Evolutionary conservation across 2,797 vertebrate genomes (phyloP), one percentile per base, ranked within the genome.

Genomic region (Pangasius larnaudii): DNA sequence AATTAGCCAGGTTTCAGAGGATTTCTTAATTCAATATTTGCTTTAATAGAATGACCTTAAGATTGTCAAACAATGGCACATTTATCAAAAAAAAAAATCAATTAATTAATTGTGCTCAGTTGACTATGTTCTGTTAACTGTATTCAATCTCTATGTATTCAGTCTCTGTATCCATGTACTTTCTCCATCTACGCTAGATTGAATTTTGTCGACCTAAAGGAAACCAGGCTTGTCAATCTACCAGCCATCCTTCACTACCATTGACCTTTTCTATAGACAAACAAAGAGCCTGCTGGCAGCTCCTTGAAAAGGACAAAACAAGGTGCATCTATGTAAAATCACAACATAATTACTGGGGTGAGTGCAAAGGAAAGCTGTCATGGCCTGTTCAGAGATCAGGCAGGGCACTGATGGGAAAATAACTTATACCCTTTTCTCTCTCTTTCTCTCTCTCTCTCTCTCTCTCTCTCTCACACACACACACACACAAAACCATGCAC

Each of bases 271-370:
- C 63, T 77, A n/a, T 16, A 87, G 39, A 89, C 65, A 84, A 7
- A 51, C 86, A 63, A 36, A 71, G 59, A 84, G 59, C 11, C 67
- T 58, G 80, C 72, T 88, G 79, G 85, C 79, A 86, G 67, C 67
- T 86, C 51, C 58, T 46, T 88, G 51, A 88, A 90, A 89, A 89
- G 84, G 84, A 88, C 84, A 89, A 84, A 91, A 85, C 84, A 88
- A 87, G 85, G 86, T 65, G 74, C 88, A 85, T 88, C 61, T 85
- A 78, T 85, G 86, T 90, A 88, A 89, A 86, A 90, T 72, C 86
- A 89, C 79, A 71, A 30, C 84, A 78, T 89, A 86, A 88, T 91
- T 89, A 89, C 78, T 88, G 79, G 86, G 87, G 30, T 46, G 77
- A 86, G 84, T 84, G 88, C 80, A 88, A 84, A 80, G 69, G 39